These are phyloP conservation scores for Corythornis cristatus DNA, from an alignment of 2,113 vertebrate genomes.

Conservation along the genomic window DNA sequence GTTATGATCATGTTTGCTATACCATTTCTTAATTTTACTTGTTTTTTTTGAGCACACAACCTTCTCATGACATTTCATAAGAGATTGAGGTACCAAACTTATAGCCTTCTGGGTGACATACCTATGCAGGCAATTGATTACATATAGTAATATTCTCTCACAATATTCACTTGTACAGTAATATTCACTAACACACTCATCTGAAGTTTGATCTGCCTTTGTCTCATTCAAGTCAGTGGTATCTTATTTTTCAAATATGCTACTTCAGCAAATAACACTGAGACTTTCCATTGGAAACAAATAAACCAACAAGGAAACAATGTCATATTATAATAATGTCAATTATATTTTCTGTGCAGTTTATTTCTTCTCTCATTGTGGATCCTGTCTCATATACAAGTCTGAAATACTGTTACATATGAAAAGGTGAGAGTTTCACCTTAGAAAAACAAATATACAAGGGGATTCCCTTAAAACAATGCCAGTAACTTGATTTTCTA, in stretches of 20 bases:
- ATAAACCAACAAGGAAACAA: background rate
- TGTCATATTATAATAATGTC: background rate
- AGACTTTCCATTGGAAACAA: background rate
- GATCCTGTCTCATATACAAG: background rate
- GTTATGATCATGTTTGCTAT: background rate
- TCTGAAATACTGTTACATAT: background rate
- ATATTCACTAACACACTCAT: background rate
- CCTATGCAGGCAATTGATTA: background rate
- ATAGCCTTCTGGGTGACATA: background rate
- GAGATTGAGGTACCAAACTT: background rate
- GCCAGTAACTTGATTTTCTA: background rate
- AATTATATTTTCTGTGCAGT: background rate
- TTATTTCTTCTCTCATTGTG: background rate
- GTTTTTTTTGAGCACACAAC: background rate
- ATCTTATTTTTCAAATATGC: background rate
- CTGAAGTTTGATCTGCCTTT: background rate
- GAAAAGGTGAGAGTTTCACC: background rate
- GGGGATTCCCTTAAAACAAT: background rate
- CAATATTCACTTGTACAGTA: background rate
- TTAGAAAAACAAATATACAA: background rate
- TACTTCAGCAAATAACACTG: background rate
- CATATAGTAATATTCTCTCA: background rate
- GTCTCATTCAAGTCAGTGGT: background rate
- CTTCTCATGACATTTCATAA: background rate
- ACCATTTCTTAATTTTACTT: background rate